Conservation (phyloP, 2,113 vertebrate genomes). For the Colaptes auratus region DNA sequence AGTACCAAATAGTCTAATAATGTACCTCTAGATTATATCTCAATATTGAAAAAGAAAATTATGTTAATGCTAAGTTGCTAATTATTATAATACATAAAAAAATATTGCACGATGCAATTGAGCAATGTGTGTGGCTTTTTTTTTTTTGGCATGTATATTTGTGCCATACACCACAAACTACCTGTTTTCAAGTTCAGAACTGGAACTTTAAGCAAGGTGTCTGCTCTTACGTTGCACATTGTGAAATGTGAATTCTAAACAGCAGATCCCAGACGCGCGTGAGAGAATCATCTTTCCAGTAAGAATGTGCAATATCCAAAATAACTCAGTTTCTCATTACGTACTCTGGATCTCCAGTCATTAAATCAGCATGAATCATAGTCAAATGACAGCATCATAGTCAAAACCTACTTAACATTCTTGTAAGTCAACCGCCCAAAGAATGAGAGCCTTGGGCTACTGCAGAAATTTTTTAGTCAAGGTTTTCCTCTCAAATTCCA, state of each 20-base stretch:
- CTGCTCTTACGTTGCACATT: neutral
- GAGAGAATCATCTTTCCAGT: slow-evolving; percentile 14
- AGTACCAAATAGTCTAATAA: neutral
- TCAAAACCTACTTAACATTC: slow-evolving; percentile 48
- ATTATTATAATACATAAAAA: slow-evolving; percentile 62
- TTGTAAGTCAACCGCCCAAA: slow-evolving; percentile 45
- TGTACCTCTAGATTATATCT: slow-evolving; percentile 21
- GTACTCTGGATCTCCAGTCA: slow-evolving; percentile 18
- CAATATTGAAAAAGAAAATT: slow-evolving; percentile 41
- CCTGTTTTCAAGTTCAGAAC: slow-evolving; percentile 32
- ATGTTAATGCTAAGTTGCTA: slow-evolving; percentile 50
- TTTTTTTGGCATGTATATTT: neutral
- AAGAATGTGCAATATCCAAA: slow-evolving; percentile 44
- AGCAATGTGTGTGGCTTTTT: slow-evolving; percentile 20
- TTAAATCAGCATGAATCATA: neutral
- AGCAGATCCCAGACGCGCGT: slow-evolving; percentile 13
- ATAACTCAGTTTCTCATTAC: slow-evolving; percentile 32
- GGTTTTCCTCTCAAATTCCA: slow-evolving; percentile 48
- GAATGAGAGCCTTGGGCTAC: slow-evolving; percentile 40
- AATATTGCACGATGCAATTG: slow-evolving; percentile 71
- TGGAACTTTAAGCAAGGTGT: slow-evolving; percentile 32
- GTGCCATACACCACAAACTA: slow-evolving; percentile 53
- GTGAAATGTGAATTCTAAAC: slow-evolving; percentile 16
- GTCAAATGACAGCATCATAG: slow-evolving; percentile 51
- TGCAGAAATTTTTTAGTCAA: neutral